Evolutionary conservation across 2,797 vertebrate species (phyloP), one percentile per base, ranked within the genome.

Genomic region (Austrolebias charrua): DNA sequence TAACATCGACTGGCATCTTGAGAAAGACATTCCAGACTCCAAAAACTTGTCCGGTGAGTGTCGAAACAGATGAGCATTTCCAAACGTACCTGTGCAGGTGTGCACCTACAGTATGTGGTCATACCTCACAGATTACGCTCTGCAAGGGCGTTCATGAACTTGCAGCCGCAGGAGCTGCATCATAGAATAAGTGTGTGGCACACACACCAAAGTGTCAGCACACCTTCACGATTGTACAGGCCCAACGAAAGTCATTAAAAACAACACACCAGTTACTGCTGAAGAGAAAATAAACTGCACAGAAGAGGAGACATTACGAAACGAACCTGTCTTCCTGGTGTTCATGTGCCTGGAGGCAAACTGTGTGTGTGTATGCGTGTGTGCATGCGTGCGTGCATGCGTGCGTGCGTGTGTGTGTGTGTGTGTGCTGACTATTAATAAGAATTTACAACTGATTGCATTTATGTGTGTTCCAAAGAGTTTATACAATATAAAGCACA

Each of bases 71-170:
- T 24, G 24, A 24, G 24, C 24, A 24, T 24, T 24, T 24, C 69
- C 38, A 65, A 40, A 51, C 24, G 5, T 6, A 24, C n/a, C 29
- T 11, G 10, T 15, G 24, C 31, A 12, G 29, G 54, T 49, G 49
- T 48, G 14, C 56, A 7, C 48, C 4, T 48, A 8, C 13, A 20
- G n/a, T n/a, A n/a, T n/a, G n/a, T 14, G 19, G 45, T 19, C 44
- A 43, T 9, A 29, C 12, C 13, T 56, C 50, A 66, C 51, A 70
- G 47, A 70, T 33, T 47, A 35, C 33, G 56, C 12, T 55, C 42
- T 33, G 50, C 47, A 15, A 9, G 35, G 11, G 35, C 29, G 13
- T 43, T 19, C n/a, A 59, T 66, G 10, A 8, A 19, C 15, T 29
- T 54, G 24, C 31, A 44, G 24, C 50, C 24, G 47, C 16, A 20